Evolutionary conservation across 1,140 invertebrate species (phyloP), one percentile per base, ranked within the genome.

Genomic region (Bombus pyrosoma): DNA sequence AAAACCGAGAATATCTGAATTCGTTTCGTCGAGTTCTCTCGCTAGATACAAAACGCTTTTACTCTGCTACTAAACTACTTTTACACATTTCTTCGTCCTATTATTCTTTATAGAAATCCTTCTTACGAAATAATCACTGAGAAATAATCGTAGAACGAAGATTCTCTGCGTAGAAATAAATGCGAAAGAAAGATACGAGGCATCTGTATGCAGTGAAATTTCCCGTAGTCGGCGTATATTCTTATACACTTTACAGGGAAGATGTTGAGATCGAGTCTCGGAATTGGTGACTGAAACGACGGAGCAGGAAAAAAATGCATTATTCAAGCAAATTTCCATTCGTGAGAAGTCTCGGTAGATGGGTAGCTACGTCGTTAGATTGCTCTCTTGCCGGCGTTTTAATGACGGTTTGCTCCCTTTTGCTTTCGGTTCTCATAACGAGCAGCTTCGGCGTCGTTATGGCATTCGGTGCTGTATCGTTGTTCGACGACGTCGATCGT

Each of bases 271-370:
- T 37, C 74, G 62, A 43, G 82, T 66, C 77, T 74, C 47, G 47
- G n/a, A 25, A 83, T 86, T 41, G 80, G 81, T 32, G 82, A 88
- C 64, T 86, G 85, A 86, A 92, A 92, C 91, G 91, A 88, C 88
- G 82, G 85, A 86, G 81, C 75, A 68, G 71, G 75, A 90, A 91
- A 89, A 92, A 90, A 93, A 93, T 95, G 91, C 93, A 95, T 95
- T 94, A 94, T 95, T 95, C 94, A 94, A 86, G 81, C 84, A 74
- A 94, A 95, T 95, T 94, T 95, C 91, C 94, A 95, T 95, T 87
- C 80, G 91, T 90, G 91, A 94, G 93, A 94, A 92, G 93, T 92
- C 85, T 91, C 86, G 87, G 83, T 89, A 90, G 87, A 92, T 86
- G 91, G 91, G 91, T 92, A 91, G 91, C 93, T 92, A 90, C 92